Evolutionary conservation across 2,113 vertebrate species (phyloP).

Genomic region (Xenopus borealis): DNA sequence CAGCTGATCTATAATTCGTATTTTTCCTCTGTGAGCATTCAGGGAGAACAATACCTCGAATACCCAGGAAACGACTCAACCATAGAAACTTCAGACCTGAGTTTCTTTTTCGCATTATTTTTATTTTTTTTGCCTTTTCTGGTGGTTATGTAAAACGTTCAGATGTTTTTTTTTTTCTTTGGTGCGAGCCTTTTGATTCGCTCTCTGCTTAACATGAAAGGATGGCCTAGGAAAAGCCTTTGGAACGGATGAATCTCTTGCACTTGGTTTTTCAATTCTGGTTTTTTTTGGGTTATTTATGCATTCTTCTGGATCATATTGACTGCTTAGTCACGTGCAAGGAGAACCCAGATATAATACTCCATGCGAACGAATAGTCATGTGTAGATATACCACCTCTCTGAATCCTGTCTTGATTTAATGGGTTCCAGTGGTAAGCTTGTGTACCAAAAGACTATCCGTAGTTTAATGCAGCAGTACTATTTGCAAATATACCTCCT

Average conservation of each 20-base stretch:
- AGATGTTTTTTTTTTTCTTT: too few species aligned
- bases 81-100: too few species aligned
- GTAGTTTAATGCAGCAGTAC: slow-evolving; percentile 24
- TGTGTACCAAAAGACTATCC: too few species aligned
- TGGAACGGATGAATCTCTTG: background rate
- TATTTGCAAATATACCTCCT: background rate
- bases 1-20: slow-evolving; percentile 45
- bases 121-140: slow-evolving; percentile 11
- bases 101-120: slow-evolving; percentile 3
- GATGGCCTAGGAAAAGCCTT: background rate
- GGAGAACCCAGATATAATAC: too few species aligned
- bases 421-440: too few species aligned
- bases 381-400: too few species aligned
- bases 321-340: too few species aligned
- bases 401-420: too few species aligned
- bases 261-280: background rate
- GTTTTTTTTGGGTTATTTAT: background rate
- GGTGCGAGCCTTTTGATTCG: background rate
- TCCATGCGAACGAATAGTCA: too few species aligned
- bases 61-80: too few species aligned
- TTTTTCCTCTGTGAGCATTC: slow-evolving; percentile 19
- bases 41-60: slow-evolving; percentile 46
- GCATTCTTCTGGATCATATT: background rate
- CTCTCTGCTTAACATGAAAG: background rate
- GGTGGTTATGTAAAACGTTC: background rate